Evolutionary conservation across 2,797 vertebrate genomes (phyloP).

Genomic region (Molossus molossus): DNA sequence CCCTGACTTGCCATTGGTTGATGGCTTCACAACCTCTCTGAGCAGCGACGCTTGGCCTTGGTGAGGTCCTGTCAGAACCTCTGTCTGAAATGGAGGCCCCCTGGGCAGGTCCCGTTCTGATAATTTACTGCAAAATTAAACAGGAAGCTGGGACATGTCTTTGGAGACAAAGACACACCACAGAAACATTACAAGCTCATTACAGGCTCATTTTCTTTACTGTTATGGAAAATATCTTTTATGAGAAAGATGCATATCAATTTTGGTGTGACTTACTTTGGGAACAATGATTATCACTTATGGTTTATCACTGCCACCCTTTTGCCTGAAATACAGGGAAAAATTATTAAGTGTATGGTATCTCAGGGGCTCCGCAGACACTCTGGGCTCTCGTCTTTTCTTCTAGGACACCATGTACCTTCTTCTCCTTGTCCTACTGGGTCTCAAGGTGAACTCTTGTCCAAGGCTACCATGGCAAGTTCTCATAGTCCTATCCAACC

Average conservation of each 20-base stretch:
- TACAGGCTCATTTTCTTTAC: neutral
- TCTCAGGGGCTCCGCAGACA: neutral
- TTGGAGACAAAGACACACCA: neutral
- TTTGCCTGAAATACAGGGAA: neutral
- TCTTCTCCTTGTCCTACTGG: neutral
- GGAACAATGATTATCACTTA: neutral
- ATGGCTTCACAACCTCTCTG: too few species aligned
- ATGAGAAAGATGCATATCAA: neutral
- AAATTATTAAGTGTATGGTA: neutral
- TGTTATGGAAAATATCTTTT: neutral
- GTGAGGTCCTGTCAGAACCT: neutral
- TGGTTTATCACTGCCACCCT: neutral
- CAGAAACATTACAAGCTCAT: neutral
- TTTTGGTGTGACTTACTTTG: neutral
- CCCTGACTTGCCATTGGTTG: accelerated
- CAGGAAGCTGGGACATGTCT: neutral
- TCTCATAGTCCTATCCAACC: neutral
- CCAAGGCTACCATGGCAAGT: neutral
- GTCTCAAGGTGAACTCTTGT: neutral
- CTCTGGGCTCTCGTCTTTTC: neutral
- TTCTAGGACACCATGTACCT: neutral
- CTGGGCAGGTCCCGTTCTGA: neutral
- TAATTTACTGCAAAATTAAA: constrained; percentile 16
- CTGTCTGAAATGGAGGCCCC: neutral
- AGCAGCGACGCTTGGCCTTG: neutral